These are phyloP conservation scores for Heliconius nattereri DNA, from an alignment of 1,140 invertebrate species.

Conservation along the genomic window DNA sequence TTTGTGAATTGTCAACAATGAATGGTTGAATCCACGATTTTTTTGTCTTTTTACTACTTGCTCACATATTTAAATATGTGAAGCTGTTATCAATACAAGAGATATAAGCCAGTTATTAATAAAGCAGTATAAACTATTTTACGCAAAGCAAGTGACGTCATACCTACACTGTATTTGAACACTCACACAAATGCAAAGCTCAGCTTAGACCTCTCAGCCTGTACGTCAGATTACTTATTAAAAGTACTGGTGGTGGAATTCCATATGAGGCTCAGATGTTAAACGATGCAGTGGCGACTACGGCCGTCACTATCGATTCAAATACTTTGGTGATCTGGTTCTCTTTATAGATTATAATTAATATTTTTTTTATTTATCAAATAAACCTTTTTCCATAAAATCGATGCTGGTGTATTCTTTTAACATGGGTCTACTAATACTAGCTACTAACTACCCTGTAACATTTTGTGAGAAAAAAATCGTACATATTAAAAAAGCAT, in stretches of 20 bases:
- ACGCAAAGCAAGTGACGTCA: no score
- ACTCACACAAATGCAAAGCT: no score
- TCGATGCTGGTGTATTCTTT: constrained; percentile 79
- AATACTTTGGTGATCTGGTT: constrained; percentile 75
- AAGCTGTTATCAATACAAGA: no score
- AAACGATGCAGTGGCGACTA: constrained; percentile 12
- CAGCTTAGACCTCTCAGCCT: no score
- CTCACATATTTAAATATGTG: no score
- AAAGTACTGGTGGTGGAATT: constrained; percentile 63
- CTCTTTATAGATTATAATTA: constrained; percentile 65
- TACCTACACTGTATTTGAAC: no score
- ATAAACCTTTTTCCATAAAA: constrained; percentile 80
- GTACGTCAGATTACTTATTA: not conserved
- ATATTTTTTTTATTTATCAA: constrained; percentile 77
- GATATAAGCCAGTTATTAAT: no score
- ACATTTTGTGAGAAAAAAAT: constrained; percentile 35
- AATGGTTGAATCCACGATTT: no score
- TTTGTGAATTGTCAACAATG: no score
- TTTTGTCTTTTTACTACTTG: no score
- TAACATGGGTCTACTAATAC: constrained; percentile 79
- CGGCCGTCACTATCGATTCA: constrained; percentile 20
- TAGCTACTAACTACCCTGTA: constrained; percentile 74
- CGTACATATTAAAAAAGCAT: not conserved
- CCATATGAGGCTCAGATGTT: constrained; percentile 48
- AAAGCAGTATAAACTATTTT: no score